Base-by-base conservation (phyloP, 2,888 invertebrate species). In the Gandaritis pyraliata region DNA sequence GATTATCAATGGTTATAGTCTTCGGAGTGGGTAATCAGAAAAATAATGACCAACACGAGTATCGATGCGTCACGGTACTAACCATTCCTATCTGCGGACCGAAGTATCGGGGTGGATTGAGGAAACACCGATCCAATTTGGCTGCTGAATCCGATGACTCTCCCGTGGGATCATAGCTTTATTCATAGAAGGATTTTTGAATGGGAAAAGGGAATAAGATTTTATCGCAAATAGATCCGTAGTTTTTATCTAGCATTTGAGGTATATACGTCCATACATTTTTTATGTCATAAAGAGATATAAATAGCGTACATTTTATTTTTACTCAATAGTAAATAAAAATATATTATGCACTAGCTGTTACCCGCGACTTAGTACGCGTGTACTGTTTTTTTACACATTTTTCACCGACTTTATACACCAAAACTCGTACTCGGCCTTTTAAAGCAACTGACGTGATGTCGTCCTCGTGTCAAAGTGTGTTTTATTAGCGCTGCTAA, bases 51-150 rank as follows among this genome's bases (percentile, higher is more conserved):
- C 12, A 10, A 38, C 1, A 38, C 38, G n/a, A n/a, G 38, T 38
- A n/a, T 38, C 10, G 38, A 73, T 71, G 76, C 68, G 74, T 76
- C 68, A 70, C 66, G 66, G 68, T 69, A 72, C 67, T 53, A 33
- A 38, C 50, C 38, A n/a, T 36, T 49, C 45, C 38, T 45, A 54
- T 51, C 55, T 29, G 36, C 33, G 30, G 43, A 45, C 53, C 16
- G 43, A 55, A 47, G 55, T 60, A 60, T 53, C 23, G 46, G 41
- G 23, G 18, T 33, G 51, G 39, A 50, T 52, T 55, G 55, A 65
- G 65, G 55, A 83, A 86, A 81, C 81, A 79, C 81, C 75, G 81
- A 88, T 87, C 85, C 87, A 88, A 88, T 88, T 87, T 87, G 82
- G 83, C 72, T 77, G 72, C 80, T 79, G 82, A 86, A 85, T 85